Evolutionary conservation across 30 jellyfish, hydroid and myxozoan species (phyloP).

Genomic region (Turritopsis rubra): DNA sequence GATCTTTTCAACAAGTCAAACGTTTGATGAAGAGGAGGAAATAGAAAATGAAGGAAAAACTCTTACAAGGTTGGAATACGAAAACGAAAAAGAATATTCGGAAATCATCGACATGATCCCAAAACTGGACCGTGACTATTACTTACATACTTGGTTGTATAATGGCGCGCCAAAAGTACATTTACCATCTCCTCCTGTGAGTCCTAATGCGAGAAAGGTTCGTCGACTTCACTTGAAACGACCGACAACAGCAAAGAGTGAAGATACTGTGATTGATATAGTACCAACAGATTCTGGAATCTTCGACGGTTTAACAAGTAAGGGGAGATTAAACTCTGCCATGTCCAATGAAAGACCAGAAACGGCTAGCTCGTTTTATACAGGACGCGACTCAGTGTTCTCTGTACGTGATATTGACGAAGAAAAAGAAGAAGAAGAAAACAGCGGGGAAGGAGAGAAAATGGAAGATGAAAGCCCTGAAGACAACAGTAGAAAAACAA

Average conservation of each 20-base stretch:
- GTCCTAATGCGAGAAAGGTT: background rate
- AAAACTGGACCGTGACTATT: constrained; percentile 30
- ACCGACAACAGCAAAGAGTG: constrained; percentile 35
- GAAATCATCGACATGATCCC: constrained; percentile 27
- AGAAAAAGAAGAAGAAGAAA: background rate
- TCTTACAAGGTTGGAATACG: background rate
- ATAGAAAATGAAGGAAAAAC: background rate
- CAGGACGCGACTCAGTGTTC: constrained; percentile 12
- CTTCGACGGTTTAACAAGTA: background rate
- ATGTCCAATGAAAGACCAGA: constrained; percentile 20
- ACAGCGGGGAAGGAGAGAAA: background rate
- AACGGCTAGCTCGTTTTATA: background rate
- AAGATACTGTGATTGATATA: constrained; percentile 9
- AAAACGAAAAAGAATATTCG: background rate
- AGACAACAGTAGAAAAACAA: background rate
- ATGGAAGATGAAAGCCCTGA: background rate
- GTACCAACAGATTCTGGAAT: constrained; percentile 14
- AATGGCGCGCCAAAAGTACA: constrained; percentile 1
- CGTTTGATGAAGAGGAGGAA: background rate
- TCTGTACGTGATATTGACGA: constrained; percentile 1
- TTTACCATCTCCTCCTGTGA: constrained; percentile 4
- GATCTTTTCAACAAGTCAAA: background rate
- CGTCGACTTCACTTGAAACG: constrained; percentile 8
- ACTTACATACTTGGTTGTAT: constrained; percentile 17
- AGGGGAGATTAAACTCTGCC: constrained; percentile 31